phyloP scores from a whole-genome alignment of 1,140 invertebrate genomes.

The Elymnias hypermnestra region DNA sequence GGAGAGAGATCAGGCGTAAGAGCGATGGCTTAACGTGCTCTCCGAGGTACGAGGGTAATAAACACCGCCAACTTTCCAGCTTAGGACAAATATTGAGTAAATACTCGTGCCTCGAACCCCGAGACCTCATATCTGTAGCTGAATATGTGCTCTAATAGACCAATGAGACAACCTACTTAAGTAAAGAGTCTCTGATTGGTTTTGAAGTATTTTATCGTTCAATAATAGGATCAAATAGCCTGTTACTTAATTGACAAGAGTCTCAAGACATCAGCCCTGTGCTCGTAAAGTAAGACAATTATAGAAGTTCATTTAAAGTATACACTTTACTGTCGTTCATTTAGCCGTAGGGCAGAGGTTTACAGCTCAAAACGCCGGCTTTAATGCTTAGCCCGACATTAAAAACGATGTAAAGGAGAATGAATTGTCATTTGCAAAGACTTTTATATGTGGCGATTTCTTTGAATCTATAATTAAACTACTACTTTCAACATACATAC shows the following conservation, averaged over 20 bases:
- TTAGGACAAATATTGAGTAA: too few species aligned
- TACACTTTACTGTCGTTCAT: slow-evolving; percentile 8
- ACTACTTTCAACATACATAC: too few species aligned
- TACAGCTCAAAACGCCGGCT: slow-evolving; percentile 15
- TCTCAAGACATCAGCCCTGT: neutral
- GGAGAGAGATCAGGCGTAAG: neutral
- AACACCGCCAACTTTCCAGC: too few species aligned
- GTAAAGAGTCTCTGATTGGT: neutral
- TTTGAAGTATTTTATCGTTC: neutral
- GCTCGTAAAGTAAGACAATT: slow-evolving; percentile 16
- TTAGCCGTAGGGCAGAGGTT: slow-evolving; percentile 16
- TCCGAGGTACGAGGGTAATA: too few species aligned
- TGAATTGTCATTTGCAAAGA: slow-evolving; percentile 10
- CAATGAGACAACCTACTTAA: neutral
- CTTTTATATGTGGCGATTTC: slow-evolving; percentile 9
- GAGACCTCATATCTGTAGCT: neutral
- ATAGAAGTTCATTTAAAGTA: slow-evolving; percentile 16
- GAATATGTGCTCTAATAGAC: too few species aligned
- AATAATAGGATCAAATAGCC: neutral
- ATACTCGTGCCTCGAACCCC: too few species aligned
- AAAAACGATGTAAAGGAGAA: slow-evolving; percentile 23
- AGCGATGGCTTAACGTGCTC: too few species aligned
- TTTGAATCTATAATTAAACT: neutral
- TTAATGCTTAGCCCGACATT: slow-evolving; percentile 16
- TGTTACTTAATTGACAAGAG: slow-evolving; percentile 8